phyloP scores from a whole-genome alignment of 1,140 invertebrate species.

The Ruditapes philippinarum region DNA sequence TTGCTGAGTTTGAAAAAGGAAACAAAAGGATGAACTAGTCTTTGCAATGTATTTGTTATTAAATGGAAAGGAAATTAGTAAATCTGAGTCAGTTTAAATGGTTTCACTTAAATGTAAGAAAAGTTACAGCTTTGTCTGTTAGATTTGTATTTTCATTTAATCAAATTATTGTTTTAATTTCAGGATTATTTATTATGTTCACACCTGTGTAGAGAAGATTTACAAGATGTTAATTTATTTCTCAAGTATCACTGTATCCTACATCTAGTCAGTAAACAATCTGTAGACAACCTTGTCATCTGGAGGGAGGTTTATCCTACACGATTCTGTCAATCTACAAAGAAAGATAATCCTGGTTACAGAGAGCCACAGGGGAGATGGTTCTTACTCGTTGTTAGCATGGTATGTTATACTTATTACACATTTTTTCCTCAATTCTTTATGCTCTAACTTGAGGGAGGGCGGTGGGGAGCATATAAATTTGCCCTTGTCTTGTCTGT shows the following conservation, averaged over 20 bases:
- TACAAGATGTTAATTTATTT: conserved; percentile 83
- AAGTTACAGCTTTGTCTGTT: too few relatives aligned
- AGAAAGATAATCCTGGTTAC: conserved; percentile 74
- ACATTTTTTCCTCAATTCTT: too few relatives aligned
- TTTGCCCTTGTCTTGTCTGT: too few relatives aligned
- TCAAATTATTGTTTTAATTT: conserved; percentile 39
- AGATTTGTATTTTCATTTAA: too few relatives aligned
- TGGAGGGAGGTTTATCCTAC: conserved; percentile 86
- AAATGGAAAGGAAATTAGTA: too few relatives aligned
- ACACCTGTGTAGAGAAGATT: conserved; percentile 84
- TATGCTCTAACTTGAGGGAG: too few relatives aligned
- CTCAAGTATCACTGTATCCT: conserved; percentile 83
- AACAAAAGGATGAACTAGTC: too few relatives aligned
- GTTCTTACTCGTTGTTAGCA: conserved; percentile 86
- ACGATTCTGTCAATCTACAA: conserved; percentile 72
- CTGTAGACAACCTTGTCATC: conserved; percentile 84
- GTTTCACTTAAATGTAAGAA: too few relatives aligned
- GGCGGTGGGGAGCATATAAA: too few relatives aligned
- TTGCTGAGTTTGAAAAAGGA: too few relatives aligned
- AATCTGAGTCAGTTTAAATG: too few relatives aligned
- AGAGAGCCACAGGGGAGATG: conserved; percentile 79
- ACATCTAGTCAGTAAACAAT: conserved; percentile 79
- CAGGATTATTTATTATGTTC: conserved; percentile 86
- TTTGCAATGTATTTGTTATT: too few relatives aligned
- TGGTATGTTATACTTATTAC: conserved; percentile 80